Percentiles rank a stretch among this genome's conserved stretches.
Evolutionary conservation across 1,140 invertebrate genomes (phyloP).

Genomic region (Anoplophora glabripennis): DNA sequence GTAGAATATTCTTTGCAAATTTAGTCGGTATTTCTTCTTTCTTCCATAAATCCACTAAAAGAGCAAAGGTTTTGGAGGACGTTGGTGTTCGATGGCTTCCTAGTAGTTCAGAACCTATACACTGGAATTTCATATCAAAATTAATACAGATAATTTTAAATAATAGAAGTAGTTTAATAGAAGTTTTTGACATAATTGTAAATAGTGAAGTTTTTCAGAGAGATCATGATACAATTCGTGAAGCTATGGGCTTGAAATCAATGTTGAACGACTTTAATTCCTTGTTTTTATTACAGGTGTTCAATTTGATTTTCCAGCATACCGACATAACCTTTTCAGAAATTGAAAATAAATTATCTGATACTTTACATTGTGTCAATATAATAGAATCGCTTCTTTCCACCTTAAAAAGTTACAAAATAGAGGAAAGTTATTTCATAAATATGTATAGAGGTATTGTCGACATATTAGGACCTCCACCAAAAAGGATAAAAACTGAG

Average conservation of each 20-base stretch:
- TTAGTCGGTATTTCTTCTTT: constrained; percentile 9
- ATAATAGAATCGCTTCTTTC: constrained; percentile 4
- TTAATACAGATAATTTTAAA: constrained; percentile 4
- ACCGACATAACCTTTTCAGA: constrained; percentile 9
- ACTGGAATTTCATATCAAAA: too few relatives aligned
- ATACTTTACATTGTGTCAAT: constrained; percentile 5
- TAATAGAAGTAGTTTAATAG: not conserved
- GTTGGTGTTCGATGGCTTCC: too few relatives aligned
- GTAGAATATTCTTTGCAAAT: constrained; percentile 35
- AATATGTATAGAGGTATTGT: not conserved
- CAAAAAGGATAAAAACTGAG: constrained; percentile 8
- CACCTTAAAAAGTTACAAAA: constrained; percentile 1
- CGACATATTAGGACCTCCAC: constrained; percentile 4
- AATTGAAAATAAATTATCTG: not conserved
- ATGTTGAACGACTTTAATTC: too few relatives aligned
- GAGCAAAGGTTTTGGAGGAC: not conserved
- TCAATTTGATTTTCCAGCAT: not conserved
- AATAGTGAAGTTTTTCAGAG: not conserved
- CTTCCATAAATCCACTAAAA: constrained; percentile 14
- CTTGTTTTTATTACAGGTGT: too few relatives aligned
- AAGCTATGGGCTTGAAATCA: too few relatives aligned
- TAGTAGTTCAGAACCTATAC: too few relatives aligned
- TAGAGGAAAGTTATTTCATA: constrained; percentile 1
- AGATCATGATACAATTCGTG: too few relatives aligned
- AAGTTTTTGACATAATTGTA: constrained; percentile 15